Evolutionary conservation across 2,113 vertebrate genomes (phyloP).

Genomic region (Chinchilla lanigera): DNA sequence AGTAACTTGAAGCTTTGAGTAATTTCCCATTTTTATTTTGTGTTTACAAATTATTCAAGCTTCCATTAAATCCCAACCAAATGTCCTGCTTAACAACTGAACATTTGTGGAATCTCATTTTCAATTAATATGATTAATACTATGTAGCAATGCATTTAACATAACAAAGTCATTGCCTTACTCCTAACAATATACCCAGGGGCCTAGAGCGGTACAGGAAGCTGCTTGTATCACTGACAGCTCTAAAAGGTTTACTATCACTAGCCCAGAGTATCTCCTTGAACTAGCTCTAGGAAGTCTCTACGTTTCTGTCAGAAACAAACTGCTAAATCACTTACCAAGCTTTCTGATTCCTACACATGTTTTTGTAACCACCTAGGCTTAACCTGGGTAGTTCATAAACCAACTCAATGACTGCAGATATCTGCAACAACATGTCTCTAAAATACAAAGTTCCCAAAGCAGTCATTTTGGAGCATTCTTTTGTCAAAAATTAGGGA

Average conservation of each 20-base stretch:
- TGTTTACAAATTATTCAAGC: neutral
- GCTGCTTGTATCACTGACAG: neutral
- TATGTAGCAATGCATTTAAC: neutral
- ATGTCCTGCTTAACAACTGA: conserved; percentile 19
- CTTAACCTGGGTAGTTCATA: conserved; percentile 18
- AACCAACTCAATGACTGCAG: neutral
- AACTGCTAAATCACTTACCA: neutral
- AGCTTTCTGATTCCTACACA: neutral
- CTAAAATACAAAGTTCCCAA: neutral
- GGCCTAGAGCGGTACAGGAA: neutral
- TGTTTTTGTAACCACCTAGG: neutral
- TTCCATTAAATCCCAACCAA: neutral
- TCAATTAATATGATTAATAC: conserved; percentile 33
- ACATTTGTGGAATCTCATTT: conserved; percentile 18
- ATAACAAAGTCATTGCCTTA: neutral
- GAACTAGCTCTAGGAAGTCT: neutral
- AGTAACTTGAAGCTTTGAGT: neutral
- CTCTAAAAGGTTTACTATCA: neutral
- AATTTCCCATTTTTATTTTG: neutral
- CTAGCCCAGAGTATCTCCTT: neutral
- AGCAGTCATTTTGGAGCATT: neutral
- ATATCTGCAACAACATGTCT: neutral
- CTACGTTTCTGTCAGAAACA: neutral
- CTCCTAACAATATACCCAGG: neutral
- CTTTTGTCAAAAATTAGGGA: neutral